Conservation (phyloP, 2,888 invertebrate genomes). For the Epsilonema sp. region DNA sequence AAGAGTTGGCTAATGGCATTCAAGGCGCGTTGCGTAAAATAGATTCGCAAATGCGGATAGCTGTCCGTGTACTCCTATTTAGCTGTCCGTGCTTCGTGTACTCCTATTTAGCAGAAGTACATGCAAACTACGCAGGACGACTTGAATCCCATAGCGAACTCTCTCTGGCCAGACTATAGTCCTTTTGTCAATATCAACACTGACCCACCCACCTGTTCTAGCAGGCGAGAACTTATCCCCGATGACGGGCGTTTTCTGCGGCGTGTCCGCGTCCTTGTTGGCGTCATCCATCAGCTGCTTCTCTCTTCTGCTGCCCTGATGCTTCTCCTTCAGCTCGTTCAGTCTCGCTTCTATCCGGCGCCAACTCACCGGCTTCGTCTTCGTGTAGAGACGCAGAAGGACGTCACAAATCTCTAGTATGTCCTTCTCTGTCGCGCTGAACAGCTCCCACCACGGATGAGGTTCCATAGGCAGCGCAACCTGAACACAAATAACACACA, state of each 20-base stretch:
- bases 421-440: constrained; percentile 20
- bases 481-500: constrained; percentile 10
- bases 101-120: too few relatives aligned
- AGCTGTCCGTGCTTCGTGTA: too few relatives aligned
- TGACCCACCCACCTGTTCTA: too few relatives aligned
- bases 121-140: too few relatives aligned
- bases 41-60: too few relatives aligned
- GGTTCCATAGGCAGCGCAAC: constrained; percentile 16
- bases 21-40: too few relatives aligned
- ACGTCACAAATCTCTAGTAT: constrained; percentile 16
- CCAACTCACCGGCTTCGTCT: constrained; percentile 9
- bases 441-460: constrained; percentile 22
- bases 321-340: background rate
- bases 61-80: too few relatives aligned
- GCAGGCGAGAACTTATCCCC: background rate
- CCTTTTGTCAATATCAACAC: too few relatives aligned
- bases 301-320: background rate
- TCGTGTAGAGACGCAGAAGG: constrained; percentile 16
- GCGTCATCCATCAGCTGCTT: background rate
- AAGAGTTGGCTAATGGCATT: too few relatives aligned
- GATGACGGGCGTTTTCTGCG: background rate
- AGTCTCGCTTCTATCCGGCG: background rate
- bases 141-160: too few relatives aligned
- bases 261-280: background rate
- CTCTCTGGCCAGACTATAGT: too few relatives aligned